Evolutionary conservation across 2,113 vertebrate species (phyloP), one percentile per base, ranked within the genome.

Genomic region (Rissa tridactyla): DNA sequence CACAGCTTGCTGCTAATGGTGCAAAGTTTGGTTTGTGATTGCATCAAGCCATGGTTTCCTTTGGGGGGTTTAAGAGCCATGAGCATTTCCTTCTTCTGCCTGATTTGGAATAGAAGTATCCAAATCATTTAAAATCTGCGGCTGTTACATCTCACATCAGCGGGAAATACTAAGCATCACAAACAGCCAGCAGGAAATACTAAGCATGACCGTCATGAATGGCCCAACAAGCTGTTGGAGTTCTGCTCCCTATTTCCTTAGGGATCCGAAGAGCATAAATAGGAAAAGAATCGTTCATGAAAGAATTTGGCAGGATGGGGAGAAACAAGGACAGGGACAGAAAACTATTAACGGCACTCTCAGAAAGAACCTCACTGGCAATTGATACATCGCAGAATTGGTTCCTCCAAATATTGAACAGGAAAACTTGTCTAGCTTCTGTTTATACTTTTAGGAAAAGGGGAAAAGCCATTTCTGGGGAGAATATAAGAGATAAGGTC

Each of bases 191-290:
- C 5, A 13, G 42, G 42, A 47, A 87, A 79, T 36, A 27, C 5
- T 20, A 46, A 62, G 11, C 6, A 8, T 69, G 55, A 46, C 13
- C 6, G 76, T 71, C 40, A 29, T 29, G 21, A 13, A 20, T 14
- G 21, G 11, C 19, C 21, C 0, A 0, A 64, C 16, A 38, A 0
- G 0, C 5, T 65, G 14, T 11, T 58, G 19, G 12, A 21, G 16
- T 71, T 54, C 51, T 78, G 11, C 29, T 78, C 15, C 11, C 29
- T 68, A 4, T 68, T 73, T 82, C 8, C 34, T 62, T 46, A 36
- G 11, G 7, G 8, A 29, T 36, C 13, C 0, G 0, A 61, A 51
- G 7, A 76, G 3, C 32, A 36, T 18, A 81, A 65, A 34, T 9
- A 61, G 26, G 5, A 64, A 9, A 60, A 62, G 4, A 55, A 32